Conservation (phyloP, 2,888 invertebrate species). For the Stenichneumon culpator region DNA sequence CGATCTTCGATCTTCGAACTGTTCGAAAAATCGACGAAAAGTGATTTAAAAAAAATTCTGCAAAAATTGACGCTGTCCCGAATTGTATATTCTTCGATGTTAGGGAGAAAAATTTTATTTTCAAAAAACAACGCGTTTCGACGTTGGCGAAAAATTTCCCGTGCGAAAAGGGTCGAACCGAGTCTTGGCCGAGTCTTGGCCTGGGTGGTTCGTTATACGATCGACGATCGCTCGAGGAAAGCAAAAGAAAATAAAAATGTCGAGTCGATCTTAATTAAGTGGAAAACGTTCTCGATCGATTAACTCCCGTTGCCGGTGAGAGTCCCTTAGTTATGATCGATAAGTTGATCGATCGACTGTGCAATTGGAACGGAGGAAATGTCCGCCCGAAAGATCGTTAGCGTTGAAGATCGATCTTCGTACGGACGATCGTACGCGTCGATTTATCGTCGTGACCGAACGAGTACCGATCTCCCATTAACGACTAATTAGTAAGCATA, state of each 20-base stretch:
- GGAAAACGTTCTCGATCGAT: conserved; percentile 62
- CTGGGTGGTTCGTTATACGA: conserved; percentile 28
- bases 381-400: conserved; percentile 60
- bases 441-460: conserved; percentile 57
- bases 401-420: conserved; percentile 58
- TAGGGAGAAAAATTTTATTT: background rate
- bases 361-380: conserved; percentile 41
- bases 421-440: conserved; percentile 34
- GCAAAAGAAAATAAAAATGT: conserved; percentile 20
- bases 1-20: background rate
- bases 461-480: conserved; percentile 25
- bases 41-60: no score
- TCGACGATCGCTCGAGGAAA: conserved; percentile 8
- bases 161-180: background rate
- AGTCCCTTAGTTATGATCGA: conserved; percentile 61
- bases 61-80: no score
- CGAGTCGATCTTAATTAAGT: conserved; percentile 61
- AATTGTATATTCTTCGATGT: no score
- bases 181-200: no score
- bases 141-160: background rate
- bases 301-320: conserved; percentile 12
- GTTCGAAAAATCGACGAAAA: background rate
- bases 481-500: conserved; percentile 61
- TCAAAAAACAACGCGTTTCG: background rate
- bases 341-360: conserved; percentile 58